Evolutionary conservation across 2,888 invertebrate genomes (phyloP).

Genomic region (Acholoe squamosa): DNA sequence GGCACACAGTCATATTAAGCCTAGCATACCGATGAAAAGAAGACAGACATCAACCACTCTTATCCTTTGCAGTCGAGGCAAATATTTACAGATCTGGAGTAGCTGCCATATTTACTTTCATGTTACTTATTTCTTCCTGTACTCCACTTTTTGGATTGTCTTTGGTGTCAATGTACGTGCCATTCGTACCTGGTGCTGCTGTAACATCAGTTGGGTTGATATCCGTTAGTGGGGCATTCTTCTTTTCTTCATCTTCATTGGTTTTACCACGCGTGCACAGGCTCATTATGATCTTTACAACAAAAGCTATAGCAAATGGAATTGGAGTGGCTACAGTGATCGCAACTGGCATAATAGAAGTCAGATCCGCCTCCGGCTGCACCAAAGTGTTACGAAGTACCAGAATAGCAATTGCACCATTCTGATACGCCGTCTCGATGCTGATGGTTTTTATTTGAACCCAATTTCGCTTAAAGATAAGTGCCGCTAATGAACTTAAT

Average conservation of each 20-base stretch:
- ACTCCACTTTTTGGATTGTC: too few species aligned
- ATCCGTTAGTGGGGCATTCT: not conserved
- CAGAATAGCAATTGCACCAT: constrained; percentile 83
- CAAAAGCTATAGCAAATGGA: not conserved
- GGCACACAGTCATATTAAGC: too few species aligned
- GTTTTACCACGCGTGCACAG: not conserved
- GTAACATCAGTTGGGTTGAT: not conserved
- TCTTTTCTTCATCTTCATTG: not conserved
- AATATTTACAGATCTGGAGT: too few species aligned
- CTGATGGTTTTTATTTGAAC: constrained; percentile 75
- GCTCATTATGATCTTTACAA: not conserved
- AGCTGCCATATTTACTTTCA: too few species aligned
- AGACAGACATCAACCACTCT: too few species aligned
- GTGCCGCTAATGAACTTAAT: constrained; percentile 78
- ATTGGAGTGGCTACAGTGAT: not conserved
- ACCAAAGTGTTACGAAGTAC: constrained; percentile 78
- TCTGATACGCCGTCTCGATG: constrained; percentile 61
- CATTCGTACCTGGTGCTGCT: too few species aligned
- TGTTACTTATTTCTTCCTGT: too few species aligned
- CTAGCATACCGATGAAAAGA: too few species aligned
- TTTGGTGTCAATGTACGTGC: too few species aligned
- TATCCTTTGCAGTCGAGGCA: too few species aligned
- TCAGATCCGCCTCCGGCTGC: constrained; percentile 75
- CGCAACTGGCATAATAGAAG: constrained; percentile 2
- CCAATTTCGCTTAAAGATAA: constrained; percentile 79